Evolutionary conservation across 2,888 invertebrate species (phyloP).

Genomic region (Drosophila mimica): DNA sequence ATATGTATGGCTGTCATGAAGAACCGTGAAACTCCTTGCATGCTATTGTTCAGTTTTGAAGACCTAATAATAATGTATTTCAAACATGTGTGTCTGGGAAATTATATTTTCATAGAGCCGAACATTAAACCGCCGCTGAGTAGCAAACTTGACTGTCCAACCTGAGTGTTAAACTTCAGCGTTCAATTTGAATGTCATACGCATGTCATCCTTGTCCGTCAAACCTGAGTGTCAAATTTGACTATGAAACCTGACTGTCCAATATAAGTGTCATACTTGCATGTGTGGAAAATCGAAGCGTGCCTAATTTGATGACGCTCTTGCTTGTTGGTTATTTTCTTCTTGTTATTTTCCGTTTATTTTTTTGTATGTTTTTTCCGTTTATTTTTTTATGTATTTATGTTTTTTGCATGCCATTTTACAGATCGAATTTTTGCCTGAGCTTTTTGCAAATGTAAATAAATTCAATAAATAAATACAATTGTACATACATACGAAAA

Average conservation of each 20-base stretch:
- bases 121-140: neutral
- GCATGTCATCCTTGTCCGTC: neutral
- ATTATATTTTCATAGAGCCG: neutral
- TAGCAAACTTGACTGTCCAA: neutral
- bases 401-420: neutral
- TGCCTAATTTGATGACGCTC: neutral
- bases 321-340: neutral
- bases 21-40: neutral
- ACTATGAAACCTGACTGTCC: neutral
- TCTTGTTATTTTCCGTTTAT: neutral
- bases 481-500: neutral
- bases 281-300: neutral
- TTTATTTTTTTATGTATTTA: too few species aligned
- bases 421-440: too few species aligned
- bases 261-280: neutral
- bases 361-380: neutral
- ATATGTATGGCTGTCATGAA: neutral
- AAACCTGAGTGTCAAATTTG: neutral
- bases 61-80: neutral
- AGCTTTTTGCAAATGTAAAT: neutral
- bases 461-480: neutral
- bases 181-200: neutral
- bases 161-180: neutral
- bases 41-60: neutral
- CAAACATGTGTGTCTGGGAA: neutral